These are phyloP conservation scores for Myotis vivesi DNA, from an alignment of 2,797 vertebrate species.

Conservation along the genomic window DNA sequence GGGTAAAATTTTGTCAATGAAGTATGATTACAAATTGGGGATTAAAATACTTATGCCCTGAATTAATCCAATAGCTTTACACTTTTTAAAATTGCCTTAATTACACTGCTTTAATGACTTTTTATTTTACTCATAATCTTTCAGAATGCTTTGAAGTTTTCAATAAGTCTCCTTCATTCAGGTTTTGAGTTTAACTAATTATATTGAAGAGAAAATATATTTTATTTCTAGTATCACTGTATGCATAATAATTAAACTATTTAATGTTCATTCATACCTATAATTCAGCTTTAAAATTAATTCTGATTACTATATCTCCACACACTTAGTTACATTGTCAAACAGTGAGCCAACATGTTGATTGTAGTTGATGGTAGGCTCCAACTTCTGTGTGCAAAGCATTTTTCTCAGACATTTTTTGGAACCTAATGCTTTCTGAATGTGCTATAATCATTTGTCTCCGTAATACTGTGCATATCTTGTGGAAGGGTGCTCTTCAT, in stretches of 20 bases:
- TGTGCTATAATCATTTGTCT: background rate
- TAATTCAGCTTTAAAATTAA: constrained; percentile 20
- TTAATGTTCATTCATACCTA: background rate
- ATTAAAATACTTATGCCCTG: constrained; percentile 3
- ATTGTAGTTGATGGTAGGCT: background rate
- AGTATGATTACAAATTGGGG: constrained; percentile 14
- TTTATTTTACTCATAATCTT: constrained; percentile 29
- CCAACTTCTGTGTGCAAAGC: background rate
- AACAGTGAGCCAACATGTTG: background rate
- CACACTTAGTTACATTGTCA: background rate
- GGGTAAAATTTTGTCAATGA: constrained; percentile 27
- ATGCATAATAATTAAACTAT: background rate
- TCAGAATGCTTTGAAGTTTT: constrained; percentile 26
- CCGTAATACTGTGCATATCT: background rate
- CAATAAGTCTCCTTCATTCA: background rate
- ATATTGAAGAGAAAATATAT: constrained; percentile 20
- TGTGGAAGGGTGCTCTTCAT: background rate
- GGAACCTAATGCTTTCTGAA: background rate
- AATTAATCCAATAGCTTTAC: constrained; percentile 43
- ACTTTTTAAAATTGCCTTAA: constrained; percentile 43
- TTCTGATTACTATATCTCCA: background rate
- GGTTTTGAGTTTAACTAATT: constrained; percentile 12
- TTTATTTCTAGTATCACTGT: background rate
- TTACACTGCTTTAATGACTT: background rate
- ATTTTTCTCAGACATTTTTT: background rate